These are phyloP conservation scores for Aspidiotus rigidus DNA, from an alignment of 2,888 invertebrate species.

Conservation along the genomic window DNA sequence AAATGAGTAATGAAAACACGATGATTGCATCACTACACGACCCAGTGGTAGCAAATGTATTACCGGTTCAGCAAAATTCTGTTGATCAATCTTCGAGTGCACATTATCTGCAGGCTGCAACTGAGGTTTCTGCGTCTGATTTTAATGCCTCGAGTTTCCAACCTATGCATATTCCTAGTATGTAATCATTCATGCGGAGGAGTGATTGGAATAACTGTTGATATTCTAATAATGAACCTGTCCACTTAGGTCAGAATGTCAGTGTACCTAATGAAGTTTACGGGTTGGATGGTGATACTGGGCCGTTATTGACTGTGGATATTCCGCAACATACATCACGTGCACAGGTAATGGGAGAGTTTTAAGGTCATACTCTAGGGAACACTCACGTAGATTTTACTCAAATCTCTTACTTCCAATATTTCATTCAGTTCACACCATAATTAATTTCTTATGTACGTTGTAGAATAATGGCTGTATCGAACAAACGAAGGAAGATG, in stretches of 20 bases:
- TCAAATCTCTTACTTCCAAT: too few relatives aligned
- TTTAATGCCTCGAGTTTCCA: neutral
- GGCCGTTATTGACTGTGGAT: neutral
- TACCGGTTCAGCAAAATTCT: too few relatives aligned
- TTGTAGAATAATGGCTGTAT: constrained; percentile 3
- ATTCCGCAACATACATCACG: neutral
- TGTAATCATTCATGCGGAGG: neutral
- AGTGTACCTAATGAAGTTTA: neutral
- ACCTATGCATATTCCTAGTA: neutral
- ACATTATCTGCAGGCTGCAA: neutral
- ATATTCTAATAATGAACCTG: neutral
- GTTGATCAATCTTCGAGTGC: neutral
- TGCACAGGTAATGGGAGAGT: neutral
- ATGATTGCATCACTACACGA: neutral
- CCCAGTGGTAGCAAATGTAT: neutral
- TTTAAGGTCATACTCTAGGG: too few relatives aligned
- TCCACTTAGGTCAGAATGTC: neutral
- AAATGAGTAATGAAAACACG: constrained; percentile 5
- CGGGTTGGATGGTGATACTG: neutral
- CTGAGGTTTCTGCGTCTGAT: neutral
- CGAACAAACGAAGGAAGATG: constrained; percentile 21
- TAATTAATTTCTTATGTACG: neutral
- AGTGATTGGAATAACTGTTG: neutral
- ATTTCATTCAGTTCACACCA: too few relatives aligned
- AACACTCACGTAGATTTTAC: too few relatives aligned